Evolutionary conservation across 2,888 invertebrate species (phyloP).

Genomic region (Loripinus fragilis): DNA sequence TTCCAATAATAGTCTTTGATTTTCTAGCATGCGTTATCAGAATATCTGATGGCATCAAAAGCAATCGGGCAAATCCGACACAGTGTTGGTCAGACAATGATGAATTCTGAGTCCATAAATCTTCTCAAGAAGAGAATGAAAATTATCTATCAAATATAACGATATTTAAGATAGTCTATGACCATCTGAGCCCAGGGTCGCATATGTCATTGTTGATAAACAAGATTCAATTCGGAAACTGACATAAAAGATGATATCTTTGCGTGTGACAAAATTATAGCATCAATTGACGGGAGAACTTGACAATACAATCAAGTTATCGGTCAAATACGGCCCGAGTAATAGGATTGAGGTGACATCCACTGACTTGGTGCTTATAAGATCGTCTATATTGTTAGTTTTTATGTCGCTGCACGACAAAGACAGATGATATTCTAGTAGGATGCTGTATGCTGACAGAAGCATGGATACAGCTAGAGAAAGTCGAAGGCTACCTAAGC

Average conservation of each 20-base stretch:
- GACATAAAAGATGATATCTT: slow-evolving; percentile 57
- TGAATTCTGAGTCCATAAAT: background rate
- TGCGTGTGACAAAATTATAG: slow-evolving; percentile 58
- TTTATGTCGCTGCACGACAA: slow-evolving; percentile 1
- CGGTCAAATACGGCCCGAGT: slow-evolving; percentile 39
- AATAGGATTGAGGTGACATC: slow-evolving; percentile 14
- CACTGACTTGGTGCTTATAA: slow-evolving; percentile 21
- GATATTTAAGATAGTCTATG: slow-evolving; percentile 12
- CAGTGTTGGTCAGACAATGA: background rate
- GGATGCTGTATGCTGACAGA: too few relatives aligned
- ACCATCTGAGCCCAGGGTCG: slow-evolving; percentile 28
- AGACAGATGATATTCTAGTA: slow-evolving; percentile 1
- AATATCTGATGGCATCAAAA: background rate
- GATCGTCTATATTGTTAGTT: slow-evolving; percentile 17
- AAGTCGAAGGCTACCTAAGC: too few relatives aligned
- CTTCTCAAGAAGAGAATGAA: slow-evolving; percentile 15
- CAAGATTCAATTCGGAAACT: slow-evolving; percentile 58
- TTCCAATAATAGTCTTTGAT: too few relatives aligned
- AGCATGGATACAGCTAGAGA: too few relatives aligned
- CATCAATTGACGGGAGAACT: slow-evolving; percentile 57
- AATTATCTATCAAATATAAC: slow-evolving; percentile 14
- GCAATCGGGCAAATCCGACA: background rate
- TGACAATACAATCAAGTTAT: slow-evolving; percentile 61
- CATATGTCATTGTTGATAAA: slow-evolving; percentile 58
- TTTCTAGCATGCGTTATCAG: too few relatives aligned